Evolutionary conservation across 2,113 vertebrate genomes (phyloP).

Genomic region (Emydocephalus ijimae): DNA sequence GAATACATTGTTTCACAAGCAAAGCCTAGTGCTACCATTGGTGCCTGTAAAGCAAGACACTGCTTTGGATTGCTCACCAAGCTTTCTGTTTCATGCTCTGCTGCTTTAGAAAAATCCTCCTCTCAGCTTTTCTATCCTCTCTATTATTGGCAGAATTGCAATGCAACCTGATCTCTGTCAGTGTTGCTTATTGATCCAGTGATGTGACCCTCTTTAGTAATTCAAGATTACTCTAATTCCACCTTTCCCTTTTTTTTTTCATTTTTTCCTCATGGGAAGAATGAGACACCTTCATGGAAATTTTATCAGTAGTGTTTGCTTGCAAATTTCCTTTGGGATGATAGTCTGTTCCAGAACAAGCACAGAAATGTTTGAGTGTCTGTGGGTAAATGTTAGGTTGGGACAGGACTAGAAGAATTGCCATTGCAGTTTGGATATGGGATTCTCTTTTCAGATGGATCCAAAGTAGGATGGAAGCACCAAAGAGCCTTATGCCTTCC

Average conservation of each 20-base stretch:
- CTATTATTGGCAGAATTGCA: conserved; percentile 69
- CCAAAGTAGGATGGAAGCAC: not conserved
- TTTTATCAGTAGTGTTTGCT: conserved; percentile 7
- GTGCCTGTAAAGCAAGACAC: conserved; percentile 41
- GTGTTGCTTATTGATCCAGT: conserved; percentile 66
- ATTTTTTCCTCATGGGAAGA: conserved; percentile 50
- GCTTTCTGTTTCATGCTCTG: conserved; percentile 58
- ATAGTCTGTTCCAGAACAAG: conserved; percentile 22
- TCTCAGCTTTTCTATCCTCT: conserved; percentile 54
- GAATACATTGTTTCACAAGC: conserved; percentile 36
- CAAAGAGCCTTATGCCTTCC: conserved; percentile 1
- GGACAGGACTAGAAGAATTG: not conserved
- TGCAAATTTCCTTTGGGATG: conserved; percentile 42
- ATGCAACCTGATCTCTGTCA: conserved; percentile 71
- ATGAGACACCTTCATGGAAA: conserved; percentile 55
- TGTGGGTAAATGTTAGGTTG: not conserved
- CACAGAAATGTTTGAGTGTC: not conserved
- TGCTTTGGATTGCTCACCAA: conserved; percentile 60
- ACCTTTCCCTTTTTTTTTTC: conserved; percentile 61
- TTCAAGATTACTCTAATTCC: conserved; percentile 70
- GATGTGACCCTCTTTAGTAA: conserved; percentile 69
- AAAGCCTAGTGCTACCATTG: not conserved
- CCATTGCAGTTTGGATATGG: accelerated
- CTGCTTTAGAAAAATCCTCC: conserved; percentile 63
- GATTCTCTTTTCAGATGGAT: not conserved